Percentiles rank a stretch among this genome's conserved stretches.
These are phyloP conservation scores for Pemphredon lugubris DNA, from an alignment of 2,888 invertebrate genomes.

Conservation along the genomic window DNA sequence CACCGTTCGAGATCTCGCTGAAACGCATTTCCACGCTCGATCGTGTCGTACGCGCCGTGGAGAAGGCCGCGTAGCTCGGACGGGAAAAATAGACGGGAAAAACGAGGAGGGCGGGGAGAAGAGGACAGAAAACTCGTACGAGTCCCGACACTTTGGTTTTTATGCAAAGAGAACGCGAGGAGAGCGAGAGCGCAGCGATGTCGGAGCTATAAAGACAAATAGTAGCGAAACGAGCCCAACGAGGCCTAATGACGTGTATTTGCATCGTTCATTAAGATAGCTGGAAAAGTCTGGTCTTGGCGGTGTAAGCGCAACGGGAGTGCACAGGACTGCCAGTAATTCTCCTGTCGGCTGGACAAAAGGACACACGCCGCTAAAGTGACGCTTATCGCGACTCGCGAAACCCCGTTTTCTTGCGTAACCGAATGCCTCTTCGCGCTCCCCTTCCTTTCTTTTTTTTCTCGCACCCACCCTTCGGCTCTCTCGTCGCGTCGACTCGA, in stretches of 20 bases:
- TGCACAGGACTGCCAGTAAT: constrained; percentile 38
- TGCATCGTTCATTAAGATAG: constrained; percentile 69
- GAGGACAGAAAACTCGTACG: constrained; percentile 24
- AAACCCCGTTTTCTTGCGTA: constrained; percentile 56
- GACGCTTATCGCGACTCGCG: constrained; percentile 54
- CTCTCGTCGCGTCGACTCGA: background rate
- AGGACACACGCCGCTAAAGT: constrained; percentile 50
- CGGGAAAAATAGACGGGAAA: no score
- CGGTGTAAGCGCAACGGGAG: constrained; percentile 2
- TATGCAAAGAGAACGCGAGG: background rate
- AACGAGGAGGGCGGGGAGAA: no score
- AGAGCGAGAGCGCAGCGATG: constrained; percentile 19
- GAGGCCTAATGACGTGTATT: constrained; percentile 69
- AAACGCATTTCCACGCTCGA: no score
- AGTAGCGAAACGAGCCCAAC: constrained; percentile 70
- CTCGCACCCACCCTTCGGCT: background rate
- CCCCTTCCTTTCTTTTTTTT: constrained; percentile 9
- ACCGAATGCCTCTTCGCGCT: constrained; percentile 21
- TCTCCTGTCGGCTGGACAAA: constrained; percentile 53
- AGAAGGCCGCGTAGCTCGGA: no score
- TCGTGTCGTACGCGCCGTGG: no score
- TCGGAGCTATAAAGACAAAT: constrained; percentile 69
- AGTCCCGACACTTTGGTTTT: background rate
- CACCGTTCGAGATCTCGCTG: no score
- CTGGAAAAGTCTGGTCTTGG: constrained; percentile 48